Evolutionary conservation across 2,888 invertebrate genomes (phyloP).

Genomic region (Epinotia brunnichana): DNA sequence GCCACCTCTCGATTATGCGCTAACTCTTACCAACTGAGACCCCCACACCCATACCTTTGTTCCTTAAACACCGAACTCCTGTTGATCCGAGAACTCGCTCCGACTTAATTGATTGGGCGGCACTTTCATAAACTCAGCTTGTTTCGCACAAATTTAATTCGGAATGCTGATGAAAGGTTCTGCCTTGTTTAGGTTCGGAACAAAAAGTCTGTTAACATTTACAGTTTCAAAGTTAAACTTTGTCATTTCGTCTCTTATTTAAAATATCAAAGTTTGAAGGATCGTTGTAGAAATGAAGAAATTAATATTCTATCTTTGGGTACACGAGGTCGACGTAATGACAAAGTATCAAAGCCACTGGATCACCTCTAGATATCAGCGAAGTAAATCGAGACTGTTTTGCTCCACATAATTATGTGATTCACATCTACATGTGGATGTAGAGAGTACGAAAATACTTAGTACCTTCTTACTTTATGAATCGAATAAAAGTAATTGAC

Average conservation of each 20-base stretch:
- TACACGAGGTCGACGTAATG: neutral
- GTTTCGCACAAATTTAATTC: slow-evolving; percentile 31
- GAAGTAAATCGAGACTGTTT: no score
- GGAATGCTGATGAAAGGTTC: slow-evolving; percentile 11
- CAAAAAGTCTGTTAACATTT: slow-evolving; percentile 32
- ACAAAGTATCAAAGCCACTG: no score
- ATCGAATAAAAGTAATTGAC: no score
- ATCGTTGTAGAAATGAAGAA: slow-evolving; percentile 3
- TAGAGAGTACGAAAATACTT: no score
- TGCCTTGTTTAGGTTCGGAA: slow-evolving; percentile 21
- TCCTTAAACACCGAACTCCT: slow-evolving; percentile 23
- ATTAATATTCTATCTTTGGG: neutral
- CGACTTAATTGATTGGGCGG: slow-evolving; percentile 37
- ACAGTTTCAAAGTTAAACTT: slow-evolving; percentile 25
- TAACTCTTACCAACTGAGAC: neutral
- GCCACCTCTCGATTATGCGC: neutral
- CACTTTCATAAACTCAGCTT: slow-evolving; percentile 32
- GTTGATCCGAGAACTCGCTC: slow-evolving; percentile 3
- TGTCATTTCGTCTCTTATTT: slow-evolving; percentile 16
- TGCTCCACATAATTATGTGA: no score
- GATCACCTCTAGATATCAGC: neutral
- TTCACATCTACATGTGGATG: no score
- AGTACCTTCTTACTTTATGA: no score
- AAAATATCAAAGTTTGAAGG: slow-evolving; percentile 2
- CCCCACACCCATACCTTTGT: neutral